Evolutionary conservation across 2,113 vertebrate genomes (phyloP).

Genomic region (Xiphophorus couchianus): DNA sequence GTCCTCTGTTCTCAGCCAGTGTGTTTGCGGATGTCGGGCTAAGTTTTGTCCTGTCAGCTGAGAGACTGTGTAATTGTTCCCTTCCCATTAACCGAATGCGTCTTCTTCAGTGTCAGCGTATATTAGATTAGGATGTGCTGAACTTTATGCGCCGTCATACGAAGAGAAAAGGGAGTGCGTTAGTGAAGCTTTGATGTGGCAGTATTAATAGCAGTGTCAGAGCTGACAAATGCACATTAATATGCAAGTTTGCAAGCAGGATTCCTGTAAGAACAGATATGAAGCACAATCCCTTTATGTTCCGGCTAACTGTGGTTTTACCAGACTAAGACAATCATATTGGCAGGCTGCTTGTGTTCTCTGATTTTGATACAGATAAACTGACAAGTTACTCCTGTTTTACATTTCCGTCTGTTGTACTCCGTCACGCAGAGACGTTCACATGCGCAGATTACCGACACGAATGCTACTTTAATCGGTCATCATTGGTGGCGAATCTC

Average conservation of each 20-base stretch:
- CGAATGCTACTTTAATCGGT: too few species aligned
- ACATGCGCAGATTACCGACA: too few species aligned
- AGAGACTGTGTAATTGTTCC: slow-evolving; percentile 20
- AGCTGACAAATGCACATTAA: background rate
- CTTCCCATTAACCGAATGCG: slow-evolving; percentile 41
- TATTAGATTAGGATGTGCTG: slow-evolving; percentile 37
- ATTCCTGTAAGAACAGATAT: background rate
- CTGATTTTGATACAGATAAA: background rate
- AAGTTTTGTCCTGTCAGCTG: slow-evolving; percentile 17
- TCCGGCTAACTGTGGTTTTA: background rate
- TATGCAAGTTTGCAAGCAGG: background rate
- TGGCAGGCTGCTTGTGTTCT: background rate
- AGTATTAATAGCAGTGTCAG: background rate
- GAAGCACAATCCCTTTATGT: background rate
- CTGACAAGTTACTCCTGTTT: background rate
- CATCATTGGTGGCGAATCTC: too few species aligned
- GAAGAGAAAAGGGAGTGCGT: slow-evolving; percentile 3
- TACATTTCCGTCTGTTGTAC: background rate
- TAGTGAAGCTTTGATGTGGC: background rate
- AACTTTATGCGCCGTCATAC: slow-evolving; percentile 11
- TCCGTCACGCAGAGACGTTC: background rate
- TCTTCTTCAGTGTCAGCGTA: slow-evolving; percentile 55
- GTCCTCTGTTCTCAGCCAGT: background rate
- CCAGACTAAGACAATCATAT: background rate
- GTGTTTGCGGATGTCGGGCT: slow-evolving; percentile 1